Evolutionary conservation across 2,888 invertebrate species (phyloP).

Genomic region (Drosophila ustulata): DNA sequence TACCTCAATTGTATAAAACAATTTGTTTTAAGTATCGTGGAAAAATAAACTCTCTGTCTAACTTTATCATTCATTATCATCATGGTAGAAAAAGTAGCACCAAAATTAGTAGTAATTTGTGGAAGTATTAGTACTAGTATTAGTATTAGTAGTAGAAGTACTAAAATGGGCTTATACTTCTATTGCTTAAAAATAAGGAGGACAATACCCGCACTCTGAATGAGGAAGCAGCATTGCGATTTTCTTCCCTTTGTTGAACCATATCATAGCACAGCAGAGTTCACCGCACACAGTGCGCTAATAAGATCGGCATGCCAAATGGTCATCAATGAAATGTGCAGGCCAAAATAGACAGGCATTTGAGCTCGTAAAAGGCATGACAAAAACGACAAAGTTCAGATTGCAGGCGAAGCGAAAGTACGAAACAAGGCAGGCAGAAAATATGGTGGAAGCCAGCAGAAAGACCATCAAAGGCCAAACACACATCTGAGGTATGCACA

Average conservation of each 20-base stretch:
- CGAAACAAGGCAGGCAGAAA: not conserved
- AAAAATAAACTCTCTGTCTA: too few relatives aligned
- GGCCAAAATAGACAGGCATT: slow-evolving; percentile 54
- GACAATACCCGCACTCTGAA: not conserved
- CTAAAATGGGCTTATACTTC: not conserved
- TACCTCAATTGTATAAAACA: too few relatives aligned
- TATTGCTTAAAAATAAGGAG: not conserved
- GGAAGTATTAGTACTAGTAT: too few relatives aligned
- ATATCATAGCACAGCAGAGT: not conserved
- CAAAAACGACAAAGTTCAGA: slow-evolving; percentile 39
- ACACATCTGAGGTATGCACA: slow-evolving; percentile 64
- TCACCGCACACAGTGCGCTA: slow-evolving; percentile 6
- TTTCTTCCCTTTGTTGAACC: not conserved
- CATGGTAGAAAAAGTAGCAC: too few relatives aligned
- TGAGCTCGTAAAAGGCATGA: slow-evolving; percentile 41
- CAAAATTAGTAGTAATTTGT: too few relatives aligned
- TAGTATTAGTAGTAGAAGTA: too few relatives aligned
- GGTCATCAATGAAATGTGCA: slow-evolving; percentile 40
- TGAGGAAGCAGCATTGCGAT: not conserved
- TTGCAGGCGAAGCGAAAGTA: not conserved
- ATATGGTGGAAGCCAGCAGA: slow-evolving; percentile 6
- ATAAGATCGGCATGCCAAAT: slow-evolving; percentile 23
- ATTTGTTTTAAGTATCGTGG: too few relatives aligned
- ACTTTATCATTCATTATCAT: too few relatives aligned
- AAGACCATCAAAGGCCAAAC: slow-evolving; percentile 70